These are phyloP conservation scores for Itoplectis maculator DNA, from an alignment of 2,888 invertebrate genomes.

Conservation along the genomic window DNA sequence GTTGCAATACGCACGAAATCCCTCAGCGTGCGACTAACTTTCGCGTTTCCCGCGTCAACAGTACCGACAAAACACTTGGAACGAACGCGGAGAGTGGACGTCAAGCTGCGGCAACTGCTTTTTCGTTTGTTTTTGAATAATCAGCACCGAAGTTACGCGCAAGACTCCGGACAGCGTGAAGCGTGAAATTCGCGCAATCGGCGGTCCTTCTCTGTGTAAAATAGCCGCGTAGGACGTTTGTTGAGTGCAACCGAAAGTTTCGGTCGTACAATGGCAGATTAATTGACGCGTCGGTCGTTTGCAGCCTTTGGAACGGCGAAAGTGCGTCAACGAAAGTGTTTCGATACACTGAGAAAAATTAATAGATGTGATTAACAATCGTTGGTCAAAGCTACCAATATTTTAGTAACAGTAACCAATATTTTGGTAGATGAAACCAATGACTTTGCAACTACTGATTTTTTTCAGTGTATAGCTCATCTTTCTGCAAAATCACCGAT, in stretches of 20 bases:
- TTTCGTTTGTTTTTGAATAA: background rate
- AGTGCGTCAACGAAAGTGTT: background rate
- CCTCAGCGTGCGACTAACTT: slow-evolving; percentile 9
- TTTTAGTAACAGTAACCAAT: no score
- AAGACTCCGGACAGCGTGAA: slow-evolving; percentile 10
- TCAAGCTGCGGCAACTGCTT: background rate
- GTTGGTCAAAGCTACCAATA: no score
- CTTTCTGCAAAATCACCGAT: no score
- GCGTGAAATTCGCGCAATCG: slow-evolving; percentile 29
- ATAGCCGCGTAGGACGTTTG: background rate
- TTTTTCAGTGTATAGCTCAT: no score
- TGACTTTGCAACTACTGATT: no score
- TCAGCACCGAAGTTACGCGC: slow-evolving; percentile 1
- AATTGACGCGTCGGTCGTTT: background rate
- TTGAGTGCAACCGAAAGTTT: slow-evolving; percentile 5
- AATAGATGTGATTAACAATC: no score
- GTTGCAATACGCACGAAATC: slow-evolving; percentile 25
- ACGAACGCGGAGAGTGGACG: background rate
- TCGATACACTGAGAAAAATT: no score
- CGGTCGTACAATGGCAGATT: slow-evolving; percentile 17
- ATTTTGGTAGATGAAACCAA: no score
- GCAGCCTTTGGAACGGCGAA: slow-evolving; percentile 15
- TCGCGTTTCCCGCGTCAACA: background rate
- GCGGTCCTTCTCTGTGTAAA: no score
- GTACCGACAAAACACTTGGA: slow-evolving; percentile 1